Conservation (phyloP, 2,113 vertebrate species). For the Strix uralensis region DNA sequence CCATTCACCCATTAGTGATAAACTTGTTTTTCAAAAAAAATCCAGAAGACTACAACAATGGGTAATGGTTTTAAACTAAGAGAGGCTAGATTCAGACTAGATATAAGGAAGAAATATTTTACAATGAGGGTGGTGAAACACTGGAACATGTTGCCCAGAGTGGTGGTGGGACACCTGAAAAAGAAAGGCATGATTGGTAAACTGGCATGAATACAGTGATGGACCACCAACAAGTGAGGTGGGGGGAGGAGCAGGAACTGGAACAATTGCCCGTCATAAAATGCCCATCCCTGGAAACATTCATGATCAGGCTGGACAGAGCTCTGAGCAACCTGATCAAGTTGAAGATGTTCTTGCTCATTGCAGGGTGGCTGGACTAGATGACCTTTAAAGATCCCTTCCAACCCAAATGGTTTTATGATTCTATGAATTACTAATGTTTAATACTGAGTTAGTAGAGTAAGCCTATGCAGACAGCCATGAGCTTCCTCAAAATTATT, state of each 20-base stretch:
- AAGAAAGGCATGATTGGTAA: background rate
- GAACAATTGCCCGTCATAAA: background rate
- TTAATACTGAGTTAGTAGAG: background rate
- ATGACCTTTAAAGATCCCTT: background rate
- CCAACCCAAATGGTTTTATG: background rate
- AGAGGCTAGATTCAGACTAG: background rate
- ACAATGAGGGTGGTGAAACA: background rate
- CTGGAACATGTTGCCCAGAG: background rate
- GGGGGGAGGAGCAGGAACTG: background rate
- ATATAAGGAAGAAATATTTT: background rate
- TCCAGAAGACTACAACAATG: background rate
- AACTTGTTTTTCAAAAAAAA: background rate
- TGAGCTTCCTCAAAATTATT: background rate
- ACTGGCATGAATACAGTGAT: background rate
- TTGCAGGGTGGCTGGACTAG: background rate
- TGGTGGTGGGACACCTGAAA: background rate
- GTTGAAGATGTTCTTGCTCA: background rate
- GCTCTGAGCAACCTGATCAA: background rate
- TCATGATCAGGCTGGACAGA: background rate
- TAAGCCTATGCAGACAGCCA: background rate
- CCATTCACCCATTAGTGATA: background rate
- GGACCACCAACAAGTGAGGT: background rate
- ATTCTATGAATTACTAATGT: background rate
- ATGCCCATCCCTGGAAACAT: background rate
- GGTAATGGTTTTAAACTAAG: background rate